Evolutionary conservation across 2,888 invertebrate species (phyloP).

Genomic region (Eumerus sabulonum): DNA sequence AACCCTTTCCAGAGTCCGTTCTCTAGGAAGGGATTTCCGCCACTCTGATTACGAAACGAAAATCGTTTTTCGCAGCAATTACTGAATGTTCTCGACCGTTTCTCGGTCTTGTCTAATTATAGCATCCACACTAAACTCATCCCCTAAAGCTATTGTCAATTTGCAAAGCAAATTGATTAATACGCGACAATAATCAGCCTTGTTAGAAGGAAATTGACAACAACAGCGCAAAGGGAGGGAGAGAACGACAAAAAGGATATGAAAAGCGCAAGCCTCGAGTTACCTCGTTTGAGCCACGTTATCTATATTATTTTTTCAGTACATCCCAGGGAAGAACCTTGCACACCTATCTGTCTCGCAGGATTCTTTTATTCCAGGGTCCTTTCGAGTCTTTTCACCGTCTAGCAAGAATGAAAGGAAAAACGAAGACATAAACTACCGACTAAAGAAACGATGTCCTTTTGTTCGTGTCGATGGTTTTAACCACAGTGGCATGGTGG

Average conservation of each 20-base stretch:
- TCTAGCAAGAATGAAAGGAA: slow-evolving; percentile 17
- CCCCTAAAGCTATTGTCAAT: slow-evolving; percentile 55
- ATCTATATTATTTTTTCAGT: too few relatives aligned
- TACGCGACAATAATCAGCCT: slow-evolving; percentile 65
- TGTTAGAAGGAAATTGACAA: slow-evolving; percentile 41
- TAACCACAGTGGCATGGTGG: slow-evolving; percentile 26
- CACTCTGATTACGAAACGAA: slow-evolving; percentile 36
- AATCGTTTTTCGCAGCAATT: slow-evolving; percentile 38
- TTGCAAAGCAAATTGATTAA: slow-evolving; percentile 67
- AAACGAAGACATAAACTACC: slow-evolving; percentile 50
- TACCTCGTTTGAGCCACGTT: not conserved
- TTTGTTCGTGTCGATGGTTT: slow-evolving; percentile 39
- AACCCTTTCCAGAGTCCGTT: slow-evolving; percentile 17
- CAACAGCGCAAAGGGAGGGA: not conserved
- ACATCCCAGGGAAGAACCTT: too few relatives aligned
- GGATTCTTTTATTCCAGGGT: not conserved
- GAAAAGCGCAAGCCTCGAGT: slow-evolving; percentile 11
- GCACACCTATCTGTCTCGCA: not conserved
- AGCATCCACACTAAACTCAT: slow-evolving; percentile 45
- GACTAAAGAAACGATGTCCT: slow-evolving; percentile 52
- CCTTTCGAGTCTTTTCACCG: slow-evolving; percentile 20
- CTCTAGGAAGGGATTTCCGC: slow-evolving; percentile 18
- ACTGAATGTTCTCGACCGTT: slow-evolving; percentile 22
- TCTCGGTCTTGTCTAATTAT: slow-evolving; percentile 37
- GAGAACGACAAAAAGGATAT: slow-evolving; percentile 17